Base-by-base conservation (phyloP, 2,113 vertebrate species). In the Caracal caracal region DNA sequence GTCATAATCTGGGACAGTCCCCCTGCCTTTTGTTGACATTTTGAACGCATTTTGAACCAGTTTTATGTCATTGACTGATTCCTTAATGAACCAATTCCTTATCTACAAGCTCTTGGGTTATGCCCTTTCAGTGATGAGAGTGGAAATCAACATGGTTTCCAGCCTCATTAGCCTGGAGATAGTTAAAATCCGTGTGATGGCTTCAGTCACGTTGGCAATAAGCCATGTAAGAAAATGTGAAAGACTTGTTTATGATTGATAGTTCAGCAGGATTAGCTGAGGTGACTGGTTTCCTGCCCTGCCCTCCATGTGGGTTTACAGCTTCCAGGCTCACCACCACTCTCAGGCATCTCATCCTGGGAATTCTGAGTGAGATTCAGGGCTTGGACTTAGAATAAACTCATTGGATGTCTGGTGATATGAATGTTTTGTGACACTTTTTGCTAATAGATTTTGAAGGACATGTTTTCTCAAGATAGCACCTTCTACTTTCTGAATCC, bases 131-230 rank as follows among this genome's bases (percentile, higher is more conserved):
- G 33, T 40, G 51, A 59, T 65, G 28, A 49, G 65, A 71, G 65
- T 82, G 22, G 51, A 68, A 79, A 93, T 95, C 79, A n/a, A 30
- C 56, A 10, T 65, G 37, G 56, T 43, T 93, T 89, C 87, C 83
- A 88, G 28, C 19, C 37, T 93, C 82, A n/a, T 53, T 84, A 81
- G 33, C 78, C 49, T 30, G 43, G 47, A 85, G n/a, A 61, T 47
- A 12, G n/a, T 95, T 92, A 47, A 91, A 88, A 66, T 94, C 59
- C 71, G 8, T 63, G 20, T 5, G 17, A 80, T 61, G 40, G 73
- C 78, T 66, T 91, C 85, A 40, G 0, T 85, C 40, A 16, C 89
- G 86, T 68, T 73, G 83, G 84, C 78, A 85, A 56, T 22, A 93
- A 93, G 49, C 47, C 81, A 22, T 2, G 17, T 49, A 47, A 84